These are phyloP conservation scores for Heliocidaris tuberculata DNA, from an alignment of 35 echinoderm and acorn worm genomes.

Conservation along the genomic window DNA sequence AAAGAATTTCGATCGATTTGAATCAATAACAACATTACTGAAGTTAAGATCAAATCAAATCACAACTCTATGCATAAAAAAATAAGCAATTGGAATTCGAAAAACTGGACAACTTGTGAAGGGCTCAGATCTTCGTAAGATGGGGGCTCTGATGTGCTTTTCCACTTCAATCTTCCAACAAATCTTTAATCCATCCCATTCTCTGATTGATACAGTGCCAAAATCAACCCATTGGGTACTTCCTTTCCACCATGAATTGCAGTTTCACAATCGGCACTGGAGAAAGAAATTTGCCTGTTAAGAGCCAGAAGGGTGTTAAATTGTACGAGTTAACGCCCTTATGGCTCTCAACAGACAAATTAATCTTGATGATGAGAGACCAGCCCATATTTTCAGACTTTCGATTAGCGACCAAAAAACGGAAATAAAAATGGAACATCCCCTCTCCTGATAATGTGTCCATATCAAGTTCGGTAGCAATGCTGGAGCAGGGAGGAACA, in stretches of 20 bases:
- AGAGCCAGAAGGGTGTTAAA: background rate
- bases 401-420: background rate
- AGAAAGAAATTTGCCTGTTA: background rate
- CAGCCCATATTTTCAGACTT: background rate
- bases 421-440: background rate
- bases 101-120: no score
- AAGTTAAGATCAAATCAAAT: no score
- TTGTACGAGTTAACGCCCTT: background rate
- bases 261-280: background rate
- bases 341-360: background rate
- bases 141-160: no score
- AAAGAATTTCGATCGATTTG: no score
- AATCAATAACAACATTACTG: no score
- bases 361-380: background rate
- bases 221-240: background rate
- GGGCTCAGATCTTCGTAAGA: no score
- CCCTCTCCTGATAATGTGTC: background rate
- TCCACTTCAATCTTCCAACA: background rate
- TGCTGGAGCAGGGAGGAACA: background rate
- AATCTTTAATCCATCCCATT: background rate
- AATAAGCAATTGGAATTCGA: no score
- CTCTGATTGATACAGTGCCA: constrained; percentile 9
- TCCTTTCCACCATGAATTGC: constrained; percentile 1
- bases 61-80: no score
- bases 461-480: no score